Percentiles rank a stretch among this genome's conserved stretches.
Conservation (phyloP, 2,797 vertebrate genomes). For the Acrossocheilus fasciatus region DNA sequence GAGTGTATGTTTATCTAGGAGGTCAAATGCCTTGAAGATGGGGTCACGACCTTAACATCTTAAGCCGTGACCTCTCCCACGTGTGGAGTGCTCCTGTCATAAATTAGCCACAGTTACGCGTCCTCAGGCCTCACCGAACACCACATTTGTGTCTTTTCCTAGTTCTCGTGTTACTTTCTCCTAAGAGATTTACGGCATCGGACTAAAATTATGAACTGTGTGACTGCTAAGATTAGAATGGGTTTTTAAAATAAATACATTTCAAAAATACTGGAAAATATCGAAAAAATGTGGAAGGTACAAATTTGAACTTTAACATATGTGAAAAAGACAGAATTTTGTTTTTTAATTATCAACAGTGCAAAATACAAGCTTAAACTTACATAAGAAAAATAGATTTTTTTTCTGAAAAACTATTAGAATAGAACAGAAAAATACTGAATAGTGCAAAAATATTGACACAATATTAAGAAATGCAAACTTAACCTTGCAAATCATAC, state of each 20-base stretch:
- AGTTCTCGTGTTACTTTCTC: neutral
- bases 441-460: too few relatives aligned
- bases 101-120: constrained; percentile 77
- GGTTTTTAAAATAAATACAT: neutral
- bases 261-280: neutral
- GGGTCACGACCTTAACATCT: constrained; percentile 89
- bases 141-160: constrained; percentile 27
- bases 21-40: constrained; percentile 92
- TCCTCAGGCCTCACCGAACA: constrained; percentile 33
- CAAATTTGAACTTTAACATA: neutral
- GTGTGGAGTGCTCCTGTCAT: constrained; percentile 86
- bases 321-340: neutral
- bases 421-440: neutral
- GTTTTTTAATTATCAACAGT: too few relatives aligned
- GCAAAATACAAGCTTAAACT: neutral
- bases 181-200: neutral
- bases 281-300: too few relatives aligned
- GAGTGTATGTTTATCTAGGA: constrained; percentile 92
- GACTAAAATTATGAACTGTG: neutral
- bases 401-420: neutral
- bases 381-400: neutral
- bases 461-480: neutral
- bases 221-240: neutral
- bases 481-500: neutral
- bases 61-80: constrained; percentile 90